These are phyloP conservation scores for Himalopsyche kuldschensis DNA, from an alignment of 2,888 invertebrate genomes.

Conservation along the genomic window DNA sequence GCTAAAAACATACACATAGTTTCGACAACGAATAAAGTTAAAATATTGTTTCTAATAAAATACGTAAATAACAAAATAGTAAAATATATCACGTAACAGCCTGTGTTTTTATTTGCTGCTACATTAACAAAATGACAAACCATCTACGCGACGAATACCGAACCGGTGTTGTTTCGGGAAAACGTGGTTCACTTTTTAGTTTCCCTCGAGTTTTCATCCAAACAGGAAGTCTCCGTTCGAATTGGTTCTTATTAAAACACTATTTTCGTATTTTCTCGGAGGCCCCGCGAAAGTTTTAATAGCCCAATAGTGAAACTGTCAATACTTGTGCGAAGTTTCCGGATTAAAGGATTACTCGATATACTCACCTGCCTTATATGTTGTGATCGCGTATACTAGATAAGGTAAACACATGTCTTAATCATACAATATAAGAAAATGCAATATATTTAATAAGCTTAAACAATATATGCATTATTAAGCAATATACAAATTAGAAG, in stretches of 20 bases:
- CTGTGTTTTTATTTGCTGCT: not conserved
- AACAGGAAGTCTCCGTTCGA: not conserved
- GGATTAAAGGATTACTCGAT: not conserved
- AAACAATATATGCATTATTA: too few relatives aligned
- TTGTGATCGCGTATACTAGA: not conserved
- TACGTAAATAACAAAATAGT: not conserved
- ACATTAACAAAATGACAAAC: not conserved
- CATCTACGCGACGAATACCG: not conserved
- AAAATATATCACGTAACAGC: not conserved
- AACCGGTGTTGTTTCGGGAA: not conserved
- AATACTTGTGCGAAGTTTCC: not conserved
- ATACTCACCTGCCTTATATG: not conserved
- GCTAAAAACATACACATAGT: not conserved
- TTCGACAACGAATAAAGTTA: not conserved
- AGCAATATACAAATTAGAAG: too few relatives aligned
- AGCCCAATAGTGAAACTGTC: not conserved
- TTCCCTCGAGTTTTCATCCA: constrained; percentile 2
- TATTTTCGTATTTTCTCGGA: not conserved
- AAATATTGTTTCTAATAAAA: not conserved
- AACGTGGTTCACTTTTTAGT: not conserved
- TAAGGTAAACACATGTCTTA: not conserved
- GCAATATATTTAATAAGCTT: too few relatives aligned
- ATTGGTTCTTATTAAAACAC: not conserved
- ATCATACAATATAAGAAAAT: too few relatives aligned
- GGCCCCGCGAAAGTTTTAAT: not conserved